phyloP scores from a whole-genome alignment of 2,797 vertebrate genomes.

The Kryptopterus vitreolus region DNA sequence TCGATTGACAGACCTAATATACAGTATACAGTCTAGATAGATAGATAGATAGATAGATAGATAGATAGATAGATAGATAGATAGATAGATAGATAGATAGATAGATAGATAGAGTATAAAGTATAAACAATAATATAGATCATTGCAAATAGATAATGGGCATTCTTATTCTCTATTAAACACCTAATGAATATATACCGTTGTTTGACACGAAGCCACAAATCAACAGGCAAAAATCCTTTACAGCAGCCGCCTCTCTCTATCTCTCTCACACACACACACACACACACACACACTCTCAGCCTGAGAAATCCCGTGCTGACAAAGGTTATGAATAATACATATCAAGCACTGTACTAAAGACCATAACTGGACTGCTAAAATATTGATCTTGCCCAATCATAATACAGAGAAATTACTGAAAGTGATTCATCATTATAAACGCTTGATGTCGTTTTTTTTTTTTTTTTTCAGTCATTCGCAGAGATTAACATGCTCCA shows the following conservation, averaged over 20 bases:
- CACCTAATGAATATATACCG: too few species aligned
- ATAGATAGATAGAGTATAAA: too few species aligned
- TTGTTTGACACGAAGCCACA: neutral
- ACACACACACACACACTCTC: neutral
- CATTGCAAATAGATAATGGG: too few species aligned
- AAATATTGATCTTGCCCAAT: slow-evolving; percentile 82
- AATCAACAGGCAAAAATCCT: slow-evolving; percentile 59
- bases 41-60: too few species aligned
- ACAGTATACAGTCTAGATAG: too few species aligned
- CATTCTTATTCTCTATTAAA: too few species aligned
- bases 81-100: too few species aligned
- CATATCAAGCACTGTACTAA: slow-evolving; percentile 74
- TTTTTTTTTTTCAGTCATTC: slow-evolving; percentile 32
- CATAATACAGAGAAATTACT: slow-evolving; percentile 79
- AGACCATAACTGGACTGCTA: slow-evolving; percentile 74
- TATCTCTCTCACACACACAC: neutral
- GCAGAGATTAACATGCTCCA: slow-evolving; percentile 73
- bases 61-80: too few species aligned
- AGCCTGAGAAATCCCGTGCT: slow-evolving; percentile 45
- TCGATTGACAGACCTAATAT: too few species aligned
- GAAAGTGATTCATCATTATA: slow-evolving; percentile 75
- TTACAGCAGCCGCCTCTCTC: slow-evolving; percentile 39
- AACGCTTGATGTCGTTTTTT: slow-evolving; percentile 45
- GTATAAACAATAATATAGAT: too few species aligned
- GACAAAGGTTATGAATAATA: slow-evolving; percentile 78